Percentiles rank a stretch among this genome's conserved stretches.
These are phyloP conservation scores for Drosophila guanche DNA, from an alignment of 1,140 invertebrate species.

Conservation along the genomic window DNA sequence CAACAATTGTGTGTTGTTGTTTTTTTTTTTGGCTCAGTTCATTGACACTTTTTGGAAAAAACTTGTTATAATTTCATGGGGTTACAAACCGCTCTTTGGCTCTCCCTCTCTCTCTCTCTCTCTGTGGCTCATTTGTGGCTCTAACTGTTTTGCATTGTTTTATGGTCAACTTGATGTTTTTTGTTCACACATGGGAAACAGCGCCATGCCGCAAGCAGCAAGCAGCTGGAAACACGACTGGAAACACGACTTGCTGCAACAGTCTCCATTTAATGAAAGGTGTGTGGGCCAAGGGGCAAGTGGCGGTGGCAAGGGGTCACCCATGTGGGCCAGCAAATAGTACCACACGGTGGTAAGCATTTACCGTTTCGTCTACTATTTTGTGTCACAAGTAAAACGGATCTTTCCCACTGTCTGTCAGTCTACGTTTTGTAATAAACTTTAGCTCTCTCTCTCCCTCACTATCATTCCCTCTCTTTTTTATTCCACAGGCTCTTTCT, in stretches of 20 bases:
- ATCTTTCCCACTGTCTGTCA: conserved; percentile 20
- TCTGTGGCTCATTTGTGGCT: conserved; percentile 53
- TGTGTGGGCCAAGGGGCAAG: conserved; percentile 41
- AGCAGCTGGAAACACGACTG: conserved; percentile 18
- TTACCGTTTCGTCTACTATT: conserved; percentile 51
- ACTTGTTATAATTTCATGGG: conserved; percentile 66
- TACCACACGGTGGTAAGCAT: conserved; percentile 10
- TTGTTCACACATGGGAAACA: conserved; percentile 75
- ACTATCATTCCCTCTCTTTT: no score
- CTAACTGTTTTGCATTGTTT: conserved; percentile 81
- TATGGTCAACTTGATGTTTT: conserved; percentile 64
- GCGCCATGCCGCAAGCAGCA: conserved; percentile 40
- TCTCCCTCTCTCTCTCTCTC: not conserved
- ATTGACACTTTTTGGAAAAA: conserved; percentile 56
- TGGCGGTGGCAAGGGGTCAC: conserved; percentile 25
- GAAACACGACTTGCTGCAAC: conserved; percentile 59
- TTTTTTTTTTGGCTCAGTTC: conserved; percentile 60
- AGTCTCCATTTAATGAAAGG: conserved; percentile 74
- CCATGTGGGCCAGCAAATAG: conserved; percentile 52
- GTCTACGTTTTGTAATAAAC: conserved; percentile 21
- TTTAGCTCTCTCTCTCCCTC: no score
- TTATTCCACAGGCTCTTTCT: no score
- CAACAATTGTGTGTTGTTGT: conserved; percentile 24
- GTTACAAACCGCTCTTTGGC: conserved; percentile 3
- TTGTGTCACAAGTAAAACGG: conserved; percentile 46